Evolutionary conservation across 2,888 invertebrate species (phyloP), one percentile per base, ranked within the genome.

Genomic region (Cordylochernes scorpioides): DNA sequence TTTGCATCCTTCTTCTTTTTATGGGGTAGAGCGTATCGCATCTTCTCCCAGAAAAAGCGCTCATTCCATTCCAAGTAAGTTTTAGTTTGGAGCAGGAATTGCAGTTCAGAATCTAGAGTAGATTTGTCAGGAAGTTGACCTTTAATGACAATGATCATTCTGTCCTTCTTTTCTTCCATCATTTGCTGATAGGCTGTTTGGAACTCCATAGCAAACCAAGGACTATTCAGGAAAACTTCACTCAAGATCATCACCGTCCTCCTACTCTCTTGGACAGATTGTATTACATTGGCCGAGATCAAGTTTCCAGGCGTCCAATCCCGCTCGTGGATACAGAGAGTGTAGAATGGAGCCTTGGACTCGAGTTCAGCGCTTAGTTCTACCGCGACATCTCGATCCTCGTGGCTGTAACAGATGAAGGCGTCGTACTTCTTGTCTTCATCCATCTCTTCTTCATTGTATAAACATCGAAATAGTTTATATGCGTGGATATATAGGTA

Each of bases 141-240:
- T 19, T 33, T 35, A 3, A 42, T 37, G 5, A 42, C 34, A 10
- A 42, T 35, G 28, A 42, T 40, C 9, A 42, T 21, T n/a, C 42
- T 35, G 26, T 42, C 37, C 7, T 41, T 39, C 17, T 39, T 36
- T 18, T 42, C 42, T 18, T 39, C 39, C 13, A 42, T 25, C 36
- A 42, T 42, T 31, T 42, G 42, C 28, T 40, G 36, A 19, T 42
- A 42, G 5, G 42, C 42, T 4, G 42, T 40, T 13, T 38, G 37
- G 26, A 42, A 42, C 32, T 42, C 42, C 9, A 42, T 32, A 25
- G 36, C 38, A 31, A 42, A 41, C 42, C 42, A 42, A 7, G 40
- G 25, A 10, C 39, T 39, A 21, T 36, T 19, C 12, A 42, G 33
- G 26, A 42, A 42, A 10, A 36, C 32, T 19, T 39, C 31, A 3